These are phyloP conservation scores for Sesia bembeciformis DNA, from an alignment of 2,888 invertebrate genomes.

Conservation along the genomic window DNA sequence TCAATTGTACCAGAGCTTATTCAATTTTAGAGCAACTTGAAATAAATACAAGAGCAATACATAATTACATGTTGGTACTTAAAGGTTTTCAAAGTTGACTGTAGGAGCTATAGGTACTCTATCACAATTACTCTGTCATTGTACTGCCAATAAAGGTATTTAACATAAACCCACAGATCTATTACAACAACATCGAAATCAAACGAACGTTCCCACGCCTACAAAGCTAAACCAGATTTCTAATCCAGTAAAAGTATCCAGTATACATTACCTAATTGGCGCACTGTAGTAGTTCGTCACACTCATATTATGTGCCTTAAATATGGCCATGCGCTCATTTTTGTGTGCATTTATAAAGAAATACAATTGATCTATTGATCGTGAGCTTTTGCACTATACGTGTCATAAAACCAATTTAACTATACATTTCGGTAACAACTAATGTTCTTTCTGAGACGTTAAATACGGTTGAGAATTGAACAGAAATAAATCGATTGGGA, in stretches of 20 bases:
- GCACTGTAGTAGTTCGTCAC: not conserved
- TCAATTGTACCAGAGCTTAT: too few relatives aligned
- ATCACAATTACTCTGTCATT: too few relatives aligned
- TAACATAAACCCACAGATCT: not conserved
- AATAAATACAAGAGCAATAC: too few relatives aligned
- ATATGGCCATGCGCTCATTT: constrained; percentile 55
- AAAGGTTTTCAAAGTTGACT: too few relatives aligned
- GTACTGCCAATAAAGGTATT: not conserved
- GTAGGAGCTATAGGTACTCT: too few relatives aligned
- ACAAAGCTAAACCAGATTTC: not conserved
- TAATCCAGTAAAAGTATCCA: not conserved
- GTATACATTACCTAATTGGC: not conserved
- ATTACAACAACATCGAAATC: not conserved
- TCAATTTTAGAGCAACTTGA: too few relatives aligned
- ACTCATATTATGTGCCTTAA: not conserved
- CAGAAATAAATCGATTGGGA: too few relatives aligned
- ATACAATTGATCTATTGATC: constrained; percentile 46
- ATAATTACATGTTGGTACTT: too few relatives aligned
- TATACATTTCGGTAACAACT: not conserved
- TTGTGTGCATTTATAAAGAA: constrained; percentile 53
- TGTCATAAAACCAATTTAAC: constrained; percentile 12
- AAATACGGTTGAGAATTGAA: not conserved
- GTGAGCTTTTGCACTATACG: constrained; percentile 52
- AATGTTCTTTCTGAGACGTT: not conserved
- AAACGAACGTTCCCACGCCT: constrained; percentile 2